These are phyloP conservation scores for Polydrusus tereticollis DNA, from an alignment of 2,888 invertebrate genomes.

Conservation along the genomic window DNA sequence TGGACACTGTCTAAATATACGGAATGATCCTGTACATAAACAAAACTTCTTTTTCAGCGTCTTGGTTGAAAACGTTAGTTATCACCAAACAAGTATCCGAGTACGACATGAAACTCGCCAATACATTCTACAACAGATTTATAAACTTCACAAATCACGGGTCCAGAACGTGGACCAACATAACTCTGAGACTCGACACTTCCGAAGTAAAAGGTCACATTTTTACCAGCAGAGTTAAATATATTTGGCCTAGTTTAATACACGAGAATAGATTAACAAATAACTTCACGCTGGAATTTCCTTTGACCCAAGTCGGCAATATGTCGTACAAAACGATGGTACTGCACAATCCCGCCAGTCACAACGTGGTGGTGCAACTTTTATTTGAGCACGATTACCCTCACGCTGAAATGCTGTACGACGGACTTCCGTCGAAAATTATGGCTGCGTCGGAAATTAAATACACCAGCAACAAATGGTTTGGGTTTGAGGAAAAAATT, in stretches of 20 bases:
- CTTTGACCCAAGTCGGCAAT: slow-evolving; percentile 69
- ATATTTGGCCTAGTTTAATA: slow-evolving; percentile 76
- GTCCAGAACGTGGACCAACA: slow-evolving; percentile 72
- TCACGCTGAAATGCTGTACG: slow-evolving; percentile 69
- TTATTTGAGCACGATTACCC: slow-evolving; percentile 80
- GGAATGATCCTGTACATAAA: neutral
- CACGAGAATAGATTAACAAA: slow-evolving; percentile 61
- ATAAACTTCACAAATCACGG: slow-evolving; percentile 69
- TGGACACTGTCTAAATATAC: no score
- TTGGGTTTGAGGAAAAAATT: slow-evolving; percentile 38
- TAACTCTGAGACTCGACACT: slow-evolving; percentile 83
- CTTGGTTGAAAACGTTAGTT: slow-evolving; percentile 76
- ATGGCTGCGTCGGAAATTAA: slow-evolving; percentile 52
- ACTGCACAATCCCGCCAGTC: slow-evolving; percentile 80
- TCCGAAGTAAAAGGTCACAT: slow-evolving; percentile 76
- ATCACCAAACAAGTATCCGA: slow-evolving; percentile 78
- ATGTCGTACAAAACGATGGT: slow-evolving; percentile 72
- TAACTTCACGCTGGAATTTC: slow-evolving; percentile 72
- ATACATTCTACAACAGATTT: slow-evolving; percentile 74
- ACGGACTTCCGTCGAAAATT: slow-evolving; percentile 67
- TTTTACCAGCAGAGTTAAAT: slow-evolving; percentile 75
- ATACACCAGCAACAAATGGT: slow-evolving; percentile 38
- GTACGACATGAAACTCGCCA: slow-evolving; percentile 77
- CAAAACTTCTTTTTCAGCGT: slow-evolving; percentile 68
- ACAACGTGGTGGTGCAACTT: slow-evolving; percentile 78